These are phyloP conservation scores for Neuroterus valhalla DNA, from an alignment of 1,140 invertebrate species.

Conservation along the genomic window DNA sequence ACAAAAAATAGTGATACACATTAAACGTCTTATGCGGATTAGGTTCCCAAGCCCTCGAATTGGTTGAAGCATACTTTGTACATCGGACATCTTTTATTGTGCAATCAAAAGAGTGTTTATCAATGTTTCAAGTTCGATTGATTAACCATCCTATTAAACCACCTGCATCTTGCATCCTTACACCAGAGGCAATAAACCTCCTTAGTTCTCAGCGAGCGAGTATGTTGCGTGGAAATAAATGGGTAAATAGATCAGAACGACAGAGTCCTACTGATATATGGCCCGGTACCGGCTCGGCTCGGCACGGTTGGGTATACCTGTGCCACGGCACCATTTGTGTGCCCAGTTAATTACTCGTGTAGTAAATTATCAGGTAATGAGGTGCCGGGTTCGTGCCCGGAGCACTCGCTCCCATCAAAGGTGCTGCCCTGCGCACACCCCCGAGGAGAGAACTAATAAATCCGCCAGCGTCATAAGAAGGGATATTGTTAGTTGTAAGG, in stretches of 20 bases:
- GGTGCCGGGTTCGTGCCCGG: constrained; percentile 70
- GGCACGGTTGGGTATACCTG: constrained; percentile 55
- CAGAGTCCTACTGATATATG: constrained; percentile 63
- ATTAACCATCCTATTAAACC: constrained; percentile 27
- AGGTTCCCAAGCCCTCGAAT: no score
- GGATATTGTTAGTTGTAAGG: constrained; percentile 74
- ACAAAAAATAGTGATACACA: no score
- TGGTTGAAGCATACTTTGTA: no score
- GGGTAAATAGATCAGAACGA: constrained; percentile 66
- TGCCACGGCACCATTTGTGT: constrained; percentile 69
- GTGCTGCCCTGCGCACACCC: constrained; percentile 55
- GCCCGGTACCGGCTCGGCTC: constrained; percentile 44
- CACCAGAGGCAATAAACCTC: constrained; percentile 20
- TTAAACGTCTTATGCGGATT: no score
- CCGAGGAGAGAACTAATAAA: constrained; percentile 70
- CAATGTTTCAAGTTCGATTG: constrained; percentile 11
- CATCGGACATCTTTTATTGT: background rate
- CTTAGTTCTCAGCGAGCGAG: background rate
- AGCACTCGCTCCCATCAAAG: constrained; percentile 55
- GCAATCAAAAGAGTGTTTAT: constrained; percentile 24
- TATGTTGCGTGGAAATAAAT: constrained; percentile 58
- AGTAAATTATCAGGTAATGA: constrained; percentile 75
- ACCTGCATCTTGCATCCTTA: constrained; percentile 12
- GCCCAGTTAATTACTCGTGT: constrained; percentile 74
- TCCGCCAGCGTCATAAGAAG: constrained; percentile 68